A percentile compares a stretch with the other conserved stretches of the same genome.
These are phyloP conservation scores for Tapirus terrestris DNA, from an alignment of 2,113 vertebrate species.

Conservation along the genomic window DNA sequence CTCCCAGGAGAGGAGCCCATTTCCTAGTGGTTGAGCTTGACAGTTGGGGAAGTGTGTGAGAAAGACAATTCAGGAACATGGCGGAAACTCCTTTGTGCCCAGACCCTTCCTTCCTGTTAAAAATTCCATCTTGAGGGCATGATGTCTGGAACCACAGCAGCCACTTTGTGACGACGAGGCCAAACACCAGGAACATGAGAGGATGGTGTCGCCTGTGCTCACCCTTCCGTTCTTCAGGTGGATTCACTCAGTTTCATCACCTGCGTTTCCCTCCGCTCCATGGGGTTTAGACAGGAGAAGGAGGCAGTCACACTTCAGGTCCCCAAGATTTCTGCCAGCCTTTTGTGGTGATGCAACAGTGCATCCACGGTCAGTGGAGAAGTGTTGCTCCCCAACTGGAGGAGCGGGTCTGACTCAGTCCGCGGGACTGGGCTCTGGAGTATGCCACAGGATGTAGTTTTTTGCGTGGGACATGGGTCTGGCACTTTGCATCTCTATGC, in stretches of 20 bases:
- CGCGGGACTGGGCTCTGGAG: fast-evolving
- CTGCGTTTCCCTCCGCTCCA: no score
- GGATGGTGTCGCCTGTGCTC: neutral
- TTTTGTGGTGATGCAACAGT: fast-evolving
- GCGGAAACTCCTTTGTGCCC: no score
- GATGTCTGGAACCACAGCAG: neutral
- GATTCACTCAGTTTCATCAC: no score
- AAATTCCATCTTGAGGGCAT: fast-evolving
- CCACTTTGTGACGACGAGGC: neutral
- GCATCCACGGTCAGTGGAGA: fast-evolving
- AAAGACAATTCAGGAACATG: neutral
- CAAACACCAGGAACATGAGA: fast-evolving
- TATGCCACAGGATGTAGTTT: no score
- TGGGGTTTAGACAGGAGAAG: neutral
- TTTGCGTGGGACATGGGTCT: no score
- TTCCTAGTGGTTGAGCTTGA: neutral
- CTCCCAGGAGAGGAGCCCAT: fast-evolving
- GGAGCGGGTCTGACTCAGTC: neutral
- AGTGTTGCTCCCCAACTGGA: fast-evolving
- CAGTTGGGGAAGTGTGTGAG: neutral
- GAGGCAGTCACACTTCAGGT: no score
- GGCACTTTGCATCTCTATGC: neutral
- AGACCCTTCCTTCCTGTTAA: neutral
- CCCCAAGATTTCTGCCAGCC: neutral
- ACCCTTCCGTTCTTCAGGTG: fast-evolving